Conservation (phyloP, 1,140 invertebrate species). For the Oedothorax gibbosus region DNA sequence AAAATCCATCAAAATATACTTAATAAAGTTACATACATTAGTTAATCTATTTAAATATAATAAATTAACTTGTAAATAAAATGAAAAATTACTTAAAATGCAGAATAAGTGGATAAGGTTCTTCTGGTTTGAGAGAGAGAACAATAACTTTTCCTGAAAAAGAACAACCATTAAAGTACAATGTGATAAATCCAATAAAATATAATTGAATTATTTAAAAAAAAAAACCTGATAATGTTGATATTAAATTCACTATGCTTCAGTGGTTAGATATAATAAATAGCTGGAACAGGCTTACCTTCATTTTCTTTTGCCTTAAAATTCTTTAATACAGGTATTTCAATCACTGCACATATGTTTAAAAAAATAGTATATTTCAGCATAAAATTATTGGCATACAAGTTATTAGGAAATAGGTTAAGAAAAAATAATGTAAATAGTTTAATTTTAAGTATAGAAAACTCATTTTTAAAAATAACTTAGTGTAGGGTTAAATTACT, state of each 20-base stretch:
- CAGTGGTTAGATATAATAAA: neutral
- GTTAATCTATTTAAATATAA: neutral
- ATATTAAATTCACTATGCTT: too few relatives aligned
- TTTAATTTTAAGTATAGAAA: too few relatives aligned
- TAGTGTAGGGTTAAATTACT: neutral
- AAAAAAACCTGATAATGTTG: neutral
- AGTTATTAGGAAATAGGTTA: too few relatives aligned
- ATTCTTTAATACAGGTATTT: conserved; percentile 18
- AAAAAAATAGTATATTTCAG: neutral
- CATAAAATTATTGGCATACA: too few relatives aligned
- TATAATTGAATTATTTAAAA: neutral
- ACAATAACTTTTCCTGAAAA: conserved; percentile 14
- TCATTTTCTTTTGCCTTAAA: neutral
- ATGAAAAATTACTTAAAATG: conserved; percentile 31
- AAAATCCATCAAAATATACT: too few relatives aligned
- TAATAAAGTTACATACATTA: too few relatives aligned
- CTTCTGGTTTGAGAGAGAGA: neutral
- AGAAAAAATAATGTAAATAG: too few relatives aligned
- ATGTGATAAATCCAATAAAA: neutral
- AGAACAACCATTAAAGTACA: conserved; percentile 2
- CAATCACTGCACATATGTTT: conserved; percentile 1
- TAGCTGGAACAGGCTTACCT: conserved; percentile 14
- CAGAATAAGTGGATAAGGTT: conserved; percentile 23
- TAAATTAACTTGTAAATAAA: too few relatives aligned
- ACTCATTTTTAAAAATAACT: too few relatives aligned